Base-by-base conservation (phyloP, 2,797 vertebrate species). In the Arctocebus calabarensis region DNA sequence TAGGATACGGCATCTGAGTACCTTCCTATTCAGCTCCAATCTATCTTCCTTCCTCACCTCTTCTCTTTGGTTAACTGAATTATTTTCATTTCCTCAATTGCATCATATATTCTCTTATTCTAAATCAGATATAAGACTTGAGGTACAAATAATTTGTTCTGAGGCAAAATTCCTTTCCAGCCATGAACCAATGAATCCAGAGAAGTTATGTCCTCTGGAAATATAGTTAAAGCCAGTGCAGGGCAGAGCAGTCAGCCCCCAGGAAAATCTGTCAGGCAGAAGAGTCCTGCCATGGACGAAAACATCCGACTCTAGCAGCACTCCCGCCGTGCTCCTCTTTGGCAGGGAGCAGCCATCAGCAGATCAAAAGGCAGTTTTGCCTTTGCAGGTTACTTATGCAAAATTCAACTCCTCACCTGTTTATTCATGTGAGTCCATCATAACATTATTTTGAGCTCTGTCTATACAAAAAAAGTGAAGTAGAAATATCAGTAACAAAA, bases 371-470 rank as follows among this genome's bases (percentile, higher is more conserved):
- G 43, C 43, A 45, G 8, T 77, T 93, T 77, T 88, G 45, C 16
- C 16, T 93, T 93, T 91, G 1, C 2, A 62, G 25, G 45, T 71
- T 87, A 57, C 17, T 73, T 62, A 9, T 78, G 37, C 73, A 95
- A 88, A 90, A 78, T 45, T 45, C 14, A 84, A 68, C 20, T 29
- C 40, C 13, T 94, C 10, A 23, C 37, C 61, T 68, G 74, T 68
- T 84, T 27, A 16, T 84, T 88, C 45, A 75, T 70, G 10, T 32
- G 82, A 81, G 10, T 75, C 81, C 93, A 88, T 32, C 8, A 6
- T 84, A 85, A 84, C 90, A 59, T 81, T 93, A 61, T 85, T 77
- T 83, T 88, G 61, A 88, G 13, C 5, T 87, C 40, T 78, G 27
- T 85, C 13, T 78, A 34, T n/a, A 45, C 45, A 75, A 37, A 94